A percentile compares a stretch with the other conserved stretches of the same genome.
Conservation (phyloP, 2,888 invertebrate genomes). For the Ptychoptera albimana region DNA sequence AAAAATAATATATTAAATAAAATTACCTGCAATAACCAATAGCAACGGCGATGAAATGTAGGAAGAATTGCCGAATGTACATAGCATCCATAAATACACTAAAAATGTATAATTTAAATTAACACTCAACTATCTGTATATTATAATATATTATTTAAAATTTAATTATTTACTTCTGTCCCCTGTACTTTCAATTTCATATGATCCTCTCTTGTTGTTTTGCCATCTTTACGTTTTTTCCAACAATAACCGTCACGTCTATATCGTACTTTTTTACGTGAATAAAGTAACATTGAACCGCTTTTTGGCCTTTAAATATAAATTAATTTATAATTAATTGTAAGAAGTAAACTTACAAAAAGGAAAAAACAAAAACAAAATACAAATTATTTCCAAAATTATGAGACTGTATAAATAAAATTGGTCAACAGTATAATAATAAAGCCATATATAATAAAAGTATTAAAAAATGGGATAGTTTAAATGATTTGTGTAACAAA, state of each 20-base stretch:
- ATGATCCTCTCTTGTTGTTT: conserved; percentile 96
- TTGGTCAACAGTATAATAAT: no score
- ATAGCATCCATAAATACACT: conserved; percentile 98
- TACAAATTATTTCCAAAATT: background rate
- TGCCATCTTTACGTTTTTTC: conserved; percentile 97
- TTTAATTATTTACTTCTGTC: conserved; percentile 51
- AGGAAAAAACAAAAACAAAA: background rate
- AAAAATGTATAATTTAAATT: conserved; percentile 18
- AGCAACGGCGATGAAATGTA: conserved; percentile 95
- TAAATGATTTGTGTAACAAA: no score
- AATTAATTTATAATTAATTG: background rate
- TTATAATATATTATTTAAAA: background rate
- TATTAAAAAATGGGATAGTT: no score
- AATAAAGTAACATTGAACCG: conserved; percentile 92
- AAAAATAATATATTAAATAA: background rate
- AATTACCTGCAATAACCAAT: conserved; percentile 88
- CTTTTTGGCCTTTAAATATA: conserved; percentile 69
- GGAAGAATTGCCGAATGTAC: conserved; percentile 97
- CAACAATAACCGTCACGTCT: conserved; percentile 95
- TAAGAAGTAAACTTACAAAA: background rate
- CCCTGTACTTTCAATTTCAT: conserved; percentile 98
- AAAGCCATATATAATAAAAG: no score
- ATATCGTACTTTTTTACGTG: conserved; percentile 88
- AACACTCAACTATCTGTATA: conserved; percentile 7
- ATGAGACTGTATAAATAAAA: background rate